Evolutionary conservation across 2,113 vertebrate species (phyloP).

Genomic region (Zosterops japonicus): DNA sequence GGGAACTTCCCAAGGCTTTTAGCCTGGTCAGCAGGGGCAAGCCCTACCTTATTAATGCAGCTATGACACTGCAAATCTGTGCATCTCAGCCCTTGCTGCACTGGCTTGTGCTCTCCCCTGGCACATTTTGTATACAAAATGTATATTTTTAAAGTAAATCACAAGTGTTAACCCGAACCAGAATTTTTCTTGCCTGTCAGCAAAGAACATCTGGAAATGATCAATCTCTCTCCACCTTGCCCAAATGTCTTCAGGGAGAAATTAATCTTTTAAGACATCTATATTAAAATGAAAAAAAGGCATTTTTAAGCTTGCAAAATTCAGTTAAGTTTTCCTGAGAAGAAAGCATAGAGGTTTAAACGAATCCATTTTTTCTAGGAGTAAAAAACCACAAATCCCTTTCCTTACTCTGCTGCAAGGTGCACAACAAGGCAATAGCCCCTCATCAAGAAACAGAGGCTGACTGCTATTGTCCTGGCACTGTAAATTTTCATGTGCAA

Average conservation of each 20-base stretch:
- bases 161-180: background rate
- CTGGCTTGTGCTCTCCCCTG: background rate
- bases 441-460: background rate
- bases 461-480: background rate
- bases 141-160: background rate
- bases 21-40: background rate
- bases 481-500: background rate
- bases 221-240: background rate
- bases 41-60: background rate
- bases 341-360: background rate
- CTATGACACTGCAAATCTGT: background rate
- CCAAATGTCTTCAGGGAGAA: slow-evolving; percentile 19
- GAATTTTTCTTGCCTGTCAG: slow-evolving; percentile 5
- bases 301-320: background rate
- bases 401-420: background rate
- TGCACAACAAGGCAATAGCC: background rate
- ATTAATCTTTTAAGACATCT: slow-evolving; percentile 26
- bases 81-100: background rate
- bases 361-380: background rate
- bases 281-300: background rate
- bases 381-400: background rate
- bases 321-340: background rate
- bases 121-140: background rate
- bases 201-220: slow-evolving; percentile 35
- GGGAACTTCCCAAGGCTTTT: background rate